phyloP scores from a whole-genome alignment of 2,888 invertebrate species.

The Harpalus rufipes region DNA sequence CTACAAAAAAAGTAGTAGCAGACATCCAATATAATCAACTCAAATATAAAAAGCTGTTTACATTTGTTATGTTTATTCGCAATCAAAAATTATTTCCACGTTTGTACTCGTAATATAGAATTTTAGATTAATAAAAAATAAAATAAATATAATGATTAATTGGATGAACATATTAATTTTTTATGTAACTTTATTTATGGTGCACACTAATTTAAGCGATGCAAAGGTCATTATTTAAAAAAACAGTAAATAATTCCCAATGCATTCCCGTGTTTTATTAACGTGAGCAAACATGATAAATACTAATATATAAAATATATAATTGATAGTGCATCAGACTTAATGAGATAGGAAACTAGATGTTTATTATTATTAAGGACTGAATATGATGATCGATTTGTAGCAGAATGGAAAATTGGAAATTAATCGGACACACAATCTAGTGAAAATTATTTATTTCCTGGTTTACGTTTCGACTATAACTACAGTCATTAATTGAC shows the following conservation, averaged over 20 bases:
- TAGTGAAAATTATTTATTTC: no score
- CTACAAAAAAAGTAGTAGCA: no score
- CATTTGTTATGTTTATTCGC: not conserved
- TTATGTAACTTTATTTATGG: constrained; percentile 1
- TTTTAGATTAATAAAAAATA: not conserved
- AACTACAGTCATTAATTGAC: no score
- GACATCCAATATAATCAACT: no score
- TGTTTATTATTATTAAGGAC: not conserved
- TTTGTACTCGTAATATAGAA: no score
- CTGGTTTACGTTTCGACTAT: no score
- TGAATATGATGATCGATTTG: no score
- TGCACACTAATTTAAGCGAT: not conserved
- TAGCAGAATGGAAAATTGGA: no score
- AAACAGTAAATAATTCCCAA: not conserved
- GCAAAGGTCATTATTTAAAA: not conserved
- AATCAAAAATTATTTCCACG: not conserved
- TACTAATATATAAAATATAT: not conserved
- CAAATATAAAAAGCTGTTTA: not conserved
- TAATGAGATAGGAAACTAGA: not conserved
- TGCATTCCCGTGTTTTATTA: not conserved
- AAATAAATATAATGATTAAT: not conserved
- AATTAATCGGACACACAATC: no score
- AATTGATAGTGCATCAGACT: not conserved
- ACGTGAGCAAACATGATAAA: not conserved
- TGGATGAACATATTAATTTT: not conserved